These are phyloP conservation scores for Notodonta dromedarius DNA, from an alignment of 2,888 invertebrate genomes.

Conservation along the genomic window DNA sequence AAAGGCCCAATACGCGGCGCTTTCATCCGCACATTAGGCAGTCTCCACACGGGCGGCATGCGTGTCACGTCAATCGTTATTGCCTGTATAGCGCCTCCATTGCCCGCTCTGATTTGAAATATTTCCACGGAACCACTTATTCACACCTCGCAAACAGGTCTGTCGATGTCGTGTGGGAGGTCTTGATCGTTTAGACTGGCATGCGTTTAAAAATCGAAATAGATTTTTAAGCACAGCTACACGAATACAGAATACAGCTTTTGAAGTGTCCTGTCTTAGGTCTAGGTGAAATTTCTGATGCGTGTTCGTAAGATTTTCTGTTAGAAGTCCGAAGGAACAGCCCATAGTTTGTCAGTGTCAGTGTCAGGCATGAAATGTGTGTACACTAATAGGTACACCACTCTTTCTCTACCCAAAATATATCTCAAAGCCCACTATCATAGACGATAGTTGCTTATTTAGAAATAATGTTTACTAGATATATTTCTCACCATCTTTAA, in stretches of 20 bases:
- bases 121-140: conserved; percentile 83
- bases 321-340: too few relatives aligned
- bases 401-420: too few relatives aligned
- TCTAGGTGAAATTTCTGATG: too few relatives aligned
- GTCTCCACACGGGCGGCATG: conserved; percentile 70
- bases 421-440: too few relatives aligned
- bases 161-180: conserved; percentile 39
- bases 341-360: too few relatives aligned
- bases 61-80: conserved; percentile 80
- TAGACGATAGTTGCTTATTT: too few relatives aligned
- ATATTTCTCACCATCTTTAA: conserved; percentile 21
- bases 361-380: too few relatives aligned
- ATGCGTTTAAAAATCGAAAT: neutral
- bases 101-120: conserved; percentile 80
- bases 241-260: too few relatives aligned
- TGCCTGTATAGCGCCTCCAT: conserved; percentile 69
- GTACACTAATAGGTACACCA: too few relatives aligned
- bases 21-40: conserved; percentile 75
- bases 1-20: conserved; percentile 57
- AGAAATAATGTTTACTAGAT: too few relatives aligned
- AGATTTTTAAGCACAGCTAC: too few relatives aligned
- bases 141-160: conserved; percentile 69
- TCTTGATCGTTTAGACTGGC: conserved; percentile 54
- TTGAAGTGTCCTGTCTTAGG: too few relatives aligned
- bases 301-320: neutral